Percentiles rank a stretch among this genome's conserved stretches.
These are phyloP conservation scores for Uloborus plumipes DNA, from an alignment of 2,888 invertebrate genomes.

Conservation along the genomic window DNA sequence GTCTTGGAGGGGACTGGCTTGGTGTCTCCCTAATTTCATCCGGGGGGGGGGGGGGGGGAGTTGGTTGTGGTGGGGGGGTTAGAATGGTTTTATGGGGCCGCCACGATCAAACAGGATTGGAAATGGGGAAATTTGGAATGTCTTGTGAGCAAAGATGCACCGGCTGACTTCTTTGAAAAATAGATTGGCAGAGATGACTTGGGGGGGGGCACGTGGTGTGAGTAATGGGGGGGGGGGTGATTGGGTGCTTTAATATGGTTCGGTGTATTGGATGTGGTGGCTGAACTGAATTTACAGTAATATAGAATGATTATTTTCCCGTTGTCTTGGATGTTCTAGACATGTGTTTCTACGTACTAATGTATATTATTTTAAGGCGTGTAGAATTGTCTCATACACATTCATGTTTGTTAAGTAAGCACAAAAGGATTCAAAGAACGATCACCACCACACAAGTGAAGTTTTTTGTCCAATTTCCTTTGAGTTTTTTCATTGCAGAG, in stretches of 20 bases:
- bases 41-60: too few species aligned
- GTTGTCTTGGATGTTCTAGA: neutral
- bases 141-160: too few species aligned
- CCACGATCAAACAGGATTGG: conserved; percentile 76
- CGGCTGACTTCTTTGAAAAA: too few species aligned
- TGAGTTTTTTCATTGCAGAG: conserved; percentile 70
- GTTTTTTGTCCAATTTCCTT: conserved; percentile 75
- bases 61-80: too few species aligned
- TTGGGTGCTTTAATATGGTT: too few species aligned
- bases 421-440: conserved; percentile 81
- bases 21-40: too few species aligned
- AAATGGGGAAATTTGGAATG: conserved; percentile 80
- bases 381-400: conserved; percentile 17
- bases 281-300: conserved; percentile 52
- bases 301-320: conserved; percentile 10
- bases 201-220: too few species aligned
- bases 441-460: conserved; percentile 84
- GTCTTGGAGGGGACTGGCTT: too few species aligned
- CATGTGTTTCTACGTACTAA: conserved; percentile 38
- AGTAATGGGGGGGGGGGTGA: too few species aligned
- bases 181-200: too few species aligned
- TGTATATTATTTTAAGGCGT: conserved; percentile 30
- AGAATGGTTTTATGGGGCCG: conserved; percentile 78
- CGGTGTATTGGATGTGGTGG: conserved; percentile 67
- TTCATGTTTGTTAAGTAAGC: conserved; percentile 78